phyloP scores from a whole-genome alignment of 2,888 invertebrate species.

The Ichneumon xanthorius region DNA sequence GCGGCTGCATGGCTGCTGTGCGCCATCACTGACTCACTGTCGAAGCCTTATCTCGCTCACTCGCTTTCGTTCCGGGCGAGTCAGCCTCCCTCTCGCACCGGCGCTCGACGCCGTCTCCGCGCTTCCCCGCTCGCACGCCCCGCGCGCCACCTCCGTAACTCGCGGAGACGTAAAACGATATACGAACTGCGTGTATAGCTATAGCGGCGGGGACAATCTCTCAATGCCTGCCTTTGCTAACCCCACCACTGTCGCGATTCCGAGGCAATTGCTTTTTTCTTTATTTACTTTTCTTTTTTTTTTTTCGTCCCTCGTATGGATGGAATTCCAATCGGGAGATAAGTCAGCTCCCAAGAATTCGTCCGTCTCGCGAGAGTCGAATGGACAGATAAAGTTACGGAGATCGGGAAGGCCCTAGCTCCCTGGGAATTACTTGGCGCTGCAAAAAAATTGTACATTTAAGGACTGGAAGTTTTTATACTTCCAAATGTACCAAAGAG shows the following conservation, averaged over 20 bases:
- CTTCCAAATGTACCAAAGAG: no score
- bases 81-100: constrained; percentile 25
- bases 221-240: constrained; percentile 3
- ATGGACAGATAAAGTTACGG: not conserved
- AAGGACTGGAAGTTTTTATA: no score
- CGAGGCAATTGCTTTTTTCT: not conserved
- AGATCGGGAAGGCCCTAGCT: not conserved
- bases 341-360: constrained; percentile 35
- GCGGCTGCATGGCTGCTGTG: constrained; percentile 75
- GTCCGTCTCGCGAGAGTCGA: not conserved
- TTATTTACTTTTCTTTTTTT: not conserved
- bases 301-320: not conserved
- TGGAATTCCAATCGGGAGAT: constrained; percentile 22
- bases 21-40: constrained; percentile 80
- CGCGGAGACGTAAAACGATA: constrained; percentile 44
- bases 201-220: constrained; percentile 23
- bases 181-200: not conserved
- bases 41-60: constrained; percentile 43
- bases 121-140: constrained; percentile 24
- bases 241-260: not conserved
- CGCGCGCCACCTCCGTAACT: not conserved
- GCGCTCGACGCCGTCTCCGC: constrained; percentile 32
- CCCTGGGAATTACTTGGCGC: no score
- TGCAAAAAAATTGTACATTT: no score
- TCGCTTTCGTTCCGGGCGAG: constrained; percentile 9